Conservation (phyloP, 53 echinoderm and acorn worm genomes). For the Patiria pectinifera region DNA sequence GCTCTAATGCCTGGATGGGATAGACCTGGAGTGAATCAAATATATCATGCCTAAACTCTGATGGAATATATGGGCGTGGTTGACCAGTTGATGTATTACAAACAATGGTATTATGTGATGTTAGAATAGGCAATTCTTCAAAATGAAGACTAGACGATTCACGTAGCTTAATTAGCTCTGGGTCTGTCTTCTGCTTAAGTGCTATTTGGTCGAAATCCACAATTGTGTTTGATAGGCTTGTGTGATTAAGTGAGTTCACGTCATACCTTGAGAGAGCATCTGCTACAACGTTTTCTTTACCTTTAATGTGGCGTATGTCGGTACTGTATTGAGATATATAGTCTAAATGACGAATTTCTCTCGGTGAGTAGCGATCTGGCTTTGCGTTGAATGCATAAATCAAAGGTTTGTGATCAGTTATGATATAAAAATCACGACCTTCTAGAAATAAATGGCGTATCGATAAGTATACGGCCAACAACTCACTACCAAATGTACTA, state of each 20-base stretch:
- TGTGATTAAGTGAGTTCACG: not conserved
- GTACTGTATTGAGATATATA: slow-evolving; percentile 39
- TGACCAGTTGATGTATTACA: slow-evolving; percentile 34
- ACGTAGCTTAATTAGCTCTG: slow-evolving; percentile 7
- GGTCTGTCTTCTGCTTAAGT: slow-evolving; percentile 9
- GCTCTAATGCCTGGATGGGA: slow-evolving; percentile 52
- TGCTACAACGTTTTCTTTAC: slow-evolving; percentile 37
- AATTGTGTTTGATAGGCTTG: not conserved
- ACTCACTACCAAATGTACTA: slow-evolving; percentile 28
- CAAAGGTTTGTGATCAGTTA: slow-evolving; percentile 32
- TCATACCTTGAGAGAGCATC: slow-evolving; percentile 21
- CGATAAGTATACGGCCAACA: slow-evolving; percentile 40
- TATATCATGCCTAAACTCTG: slow-evolving; percentile 15
- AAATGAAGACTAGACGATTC: slow-evolving; percentile 22
- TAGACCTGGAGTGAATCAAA: slow-evolving; percentile 26
- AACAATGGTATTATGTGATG: slow-evolving; percentile 12
- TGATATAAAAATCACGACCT: slow-evolving; percentile 25
- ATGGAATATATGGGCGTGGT: slow-evolving; percentile 1
- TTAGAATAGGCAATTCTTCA: slow-evolving; percentile 13
- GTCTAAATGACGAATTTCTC: slow-evolving; percentile 40
- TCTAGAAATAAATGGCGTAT: slow-evolving; percentile 28
- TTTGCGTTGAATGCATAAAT: slow-evolving; percentile 16
- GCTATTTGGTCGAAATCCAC: slow-evolving; percentile 15
- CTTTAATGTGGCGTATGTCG: slow-evolving; percentile 14
- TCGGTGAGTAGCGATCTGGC: slow-evolving; percentile 55